Base-by-base conservation (phyloP, 1,140 invertebrate genomes). In the Teleopsis dalmanni region DNA sequence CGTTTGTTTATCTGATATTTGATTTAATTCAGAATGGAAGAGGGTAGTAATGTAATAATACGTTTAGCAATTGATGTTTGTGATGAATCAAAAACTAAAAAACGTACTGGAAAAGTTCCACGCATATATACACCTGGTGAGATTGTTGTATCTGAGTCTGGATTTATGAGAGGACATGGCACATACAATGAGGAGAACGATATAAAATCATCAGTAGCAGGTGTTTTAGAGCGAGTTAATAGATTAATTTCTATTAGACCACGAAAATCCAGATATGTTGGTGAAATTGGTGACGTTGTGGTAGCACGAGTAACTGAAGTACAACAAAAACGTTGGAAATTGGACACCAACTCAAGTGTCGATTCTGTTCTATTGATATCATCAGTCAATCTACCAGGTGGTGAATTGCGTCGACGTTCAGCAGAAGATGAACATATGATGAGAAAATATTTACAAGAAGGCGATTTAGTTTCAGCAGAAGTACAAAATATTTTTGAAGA, bases 371-470 rank as follows among this genome's bases (percentile, higher is more conserved):
- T 99, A 4, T 75, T 91, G 45, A 72, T 99, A 19, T 93, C 92
- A 0, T 92, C 91, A 42, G 91, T 99, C 5, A 98, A 98, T 80
- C 77, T 99, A 55, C 95, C 95, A 35, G 94, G 94, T 31, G 96
- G 69, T 3, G 66, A 72, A 45, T 42, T 95, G 82, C 81, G 95
- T 58, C 75, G 94, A 56, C 80, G 94, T 71, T 94, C 89, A 10
- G 85, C 84, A 4, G 95, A 99, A 78, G 96, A 99, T 80, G 95
- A 99, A 72, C 84, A 95, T 63, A 88, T 90, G 74, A 99, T 99
- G 96, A 77, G 95, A 46, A 81, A 87, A 35, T 95, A 95, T 75
- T 72, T 99, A 13, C 83, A 89, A 69, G 95, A 98, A 75, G 95
- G 95, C 19, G 96, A 99, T 75, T 73, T 99, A 0, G 93, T 99